phyloP scores from a whole-genome alignment of 2,888 invertebrate species.

The Ashinkailepas kermadecensis region DNA sequence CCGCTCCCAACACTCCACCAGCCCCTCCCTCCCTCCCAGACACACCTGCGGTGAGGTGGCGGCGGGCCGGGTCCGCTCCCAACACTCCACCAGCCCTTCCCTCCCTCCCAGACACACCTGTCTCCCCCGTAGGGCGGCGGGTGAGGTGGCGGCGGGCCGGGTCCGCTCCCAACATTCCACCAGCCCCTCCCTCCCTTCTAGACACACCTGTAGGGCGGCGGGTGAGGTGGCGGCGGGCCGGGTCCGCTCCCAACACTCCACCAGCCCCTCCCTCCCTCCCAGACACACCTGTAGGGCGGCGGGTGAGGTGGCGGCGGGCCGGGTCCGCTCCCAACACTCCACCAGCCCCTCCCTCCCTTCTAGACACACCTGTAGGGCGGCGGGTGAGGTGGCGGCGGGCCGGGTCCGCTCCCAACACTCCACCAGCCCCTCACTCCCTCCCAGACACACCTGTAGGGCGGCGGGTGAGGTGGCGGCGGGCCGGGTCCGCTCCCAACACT shows the following conservation, averaged over 20 bases:
- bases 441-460: too few species aligned
- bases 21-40: too few species aligned
- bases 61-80: too few species aligned
- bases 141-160: slow-evolving; percentile 18
- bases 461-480: too few species aligned
- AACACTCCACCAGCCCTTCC: not conserved
- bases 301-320: slow-evolving; percentile 26
- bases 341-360: slow-evolving; percentile 70
- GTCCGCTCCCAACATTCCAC: too few species aligned
- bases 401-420: not conserved
- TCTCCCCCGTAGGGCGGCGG: not conserved
- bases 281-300: slow-evolving; percentile 27
- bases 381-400: too few species aligned
- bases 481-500: too few species aligned
- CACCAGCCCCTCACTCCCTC: too few species aligned
- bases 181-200: slow-evolving; percentile 55
- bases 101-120: too few species aligned
- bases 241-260: not conserved
- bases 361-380: slow-evolving; percentile 55
- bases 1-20: not conserved
- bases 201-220: too few species aligned
- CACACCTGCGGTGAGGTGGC: too few species aligned
- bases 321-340: slow-evolving; percentile 51
- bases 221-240: too few species aligned
- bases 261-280: not conserved